A percentile compares a stretch with the other conserved stretches of the same genome.
Evolutionary conservation across 2,888 invertebrate species (phyloP).

Genomic region (Hypena proboscidalis): DNA sequence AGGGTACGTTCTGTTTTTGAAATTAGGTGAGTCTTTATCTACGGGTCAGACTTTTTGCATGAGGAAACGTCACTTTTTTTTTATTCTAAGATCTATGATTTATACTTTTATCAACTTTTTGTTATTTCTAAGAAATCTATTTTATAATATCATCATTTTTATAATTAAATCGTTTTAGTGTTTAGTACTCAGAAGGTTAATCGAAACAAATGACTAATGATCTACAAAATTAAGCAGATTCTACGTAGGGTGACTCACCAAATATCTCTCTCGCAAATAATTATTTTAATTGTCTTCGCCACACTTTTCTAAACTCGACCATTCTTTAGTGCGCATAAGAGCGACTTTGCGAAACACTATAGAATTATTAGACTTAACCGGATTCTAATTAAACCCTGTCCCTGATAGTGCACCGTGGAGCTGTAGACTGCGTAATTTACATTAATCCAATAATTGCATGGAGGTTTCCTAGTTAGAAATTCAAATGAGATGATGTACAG

Average conservation of each 20-base stretch:
- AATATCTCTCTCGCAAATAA: conserved; percentile 41
- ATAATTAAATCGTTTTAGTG: too few species aligned
- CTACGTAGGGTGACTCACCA: conserved; percentile 32
- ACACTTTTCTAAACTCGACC: conserved; percentile 40
- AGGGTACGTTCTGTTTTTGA: conserved; percentile 36
- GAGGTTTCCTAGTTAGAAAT: conserved; percentile 96
- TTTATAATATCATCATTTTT: too few species aligned
- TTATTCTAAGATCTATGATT: too few species aligned
- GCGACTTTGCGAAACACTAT: conserved; percentile 61
- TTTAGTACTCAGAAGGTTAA: too few species aligned
- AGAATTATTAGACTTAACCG: conserved; percentile 81
- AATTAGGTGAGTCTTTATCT: conserved; percentile 55
- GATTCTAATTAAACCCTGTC: conserved; percentile 84
- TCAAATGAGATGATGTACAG: conserved; percentile 94
- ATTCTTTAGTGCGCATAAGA: conserved; percentile 54
- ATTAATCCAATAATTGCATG: conserved; percentile 97
- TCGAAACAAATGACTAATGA: conserved; percentile 29
- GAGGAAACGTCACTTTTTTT: too few species aligned
- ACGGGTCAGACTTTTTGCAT: not conserved
- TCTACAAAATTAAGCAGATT: conserved; percentile 30
- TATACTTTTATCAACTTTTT: too few species aligned
- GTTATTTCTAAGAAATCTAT: too few species aligned
- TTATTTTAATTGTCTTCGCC: conserved; percentile 38
- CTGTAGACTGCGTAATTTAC: conserved; percentile 94
- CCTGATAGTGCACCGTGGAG: conserved; percentile 84